These are phyloP conservation scores for Sitobion miscanthi DNA, from an alignment of 1,140 invertebrate genomes.

Conservation along the genomic window DNA sequence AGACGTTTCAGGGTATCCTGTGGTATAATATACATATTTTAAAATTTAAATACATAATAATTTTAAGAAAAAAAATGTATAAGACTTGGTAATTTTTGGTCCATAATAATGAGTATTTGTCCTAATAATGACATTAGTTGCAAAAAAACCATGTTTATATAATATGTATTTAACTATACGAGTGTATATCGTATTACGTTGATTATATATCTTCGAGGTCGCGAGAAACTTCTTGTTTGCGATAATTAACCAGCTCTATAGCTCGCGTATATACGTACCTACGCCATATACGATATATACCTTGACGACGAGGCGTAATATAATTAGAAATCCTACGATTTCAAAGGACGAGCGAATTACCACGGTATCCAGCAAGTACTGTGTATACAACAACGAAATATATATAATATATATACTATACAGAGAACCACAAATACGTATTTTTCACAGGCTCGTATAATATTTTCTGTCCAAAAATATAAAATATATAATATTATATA, in stretches of 20 bases:
- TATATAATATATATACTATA: background rate
- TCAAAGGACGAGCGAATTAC: slow-evolving; percentile 7
- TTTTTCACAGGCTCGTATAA: background rate
- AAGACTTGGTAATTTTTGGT: background rate
- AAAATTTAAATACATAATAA: too few relatives aligned
- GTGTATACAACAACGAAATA: background rate
- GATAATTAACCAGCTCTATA: slow-evolving; percentile 20
- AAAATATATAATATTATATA: background rate
- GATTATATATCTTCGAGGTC: slow-evolving; percentile 11
- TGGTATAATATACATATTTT: too few relatives aligned
- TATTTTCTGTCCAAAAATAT: background rate
- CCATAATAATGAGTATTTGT: background rate
- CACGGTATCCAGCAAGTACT: background rate
- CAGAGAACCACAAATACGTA: background rate
- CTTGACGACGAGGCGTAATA: background rate
- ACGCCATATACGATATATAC: background rate
- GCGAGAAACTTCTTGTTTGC: background rate
- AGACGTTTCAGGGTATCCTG: too few relatives aligned
- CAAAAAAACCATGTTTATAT: background rate
- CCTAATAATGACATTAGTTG: background rate
- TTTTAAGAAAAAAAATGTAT: too few relatives aligned
- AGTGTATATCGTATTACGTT: background rate
- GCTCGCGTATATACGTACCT: background rate
- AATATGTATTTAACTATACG: background rate
- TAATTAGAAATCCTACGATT: slow-evolving; percentile 37